Evolutionary conservation across 2,797 vertebrate species (phyloP), one percentile per base, ranked within the genome.

Genomic region (Furcifer pardalis): DNA sequence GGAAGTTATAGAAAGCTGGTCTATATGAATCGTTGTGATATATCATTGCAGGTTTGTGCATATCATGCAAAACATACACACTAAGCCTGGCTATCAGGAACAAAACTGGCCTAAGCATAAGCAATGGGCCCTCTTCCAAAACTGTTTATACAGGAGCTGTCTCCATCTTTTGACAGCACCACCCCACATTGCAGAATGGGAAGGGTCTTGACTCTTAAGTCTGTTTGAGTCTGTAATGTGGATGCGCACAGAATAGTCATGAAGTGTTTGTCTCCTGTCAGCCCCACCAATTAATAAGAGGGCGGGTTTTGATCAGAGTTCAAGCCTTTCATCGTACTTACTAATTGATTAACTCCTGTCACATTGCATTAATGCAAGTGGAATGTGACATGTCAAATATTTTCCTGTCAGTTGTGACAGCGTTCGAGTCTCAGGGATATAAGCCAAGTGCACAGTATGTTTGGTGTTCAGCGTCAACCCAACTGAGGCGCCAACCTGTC

Each of bases 401-500:
- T 82, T 91, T 82, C 0, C 83, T 88, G 87, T 74, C 86, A 91
- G 8, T 87, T 83, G 81, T 0, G 0, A 77, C 76, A 86, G 91
- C 83, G 81, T 0, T 46, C 76, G 83, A 89, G 85, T 44, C 76
- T 82, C 90, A 89, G 84, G 90, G 84, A 79, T 92, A 89, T 84
- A 81, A 91, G 84, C 73, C 89, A 89, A 44, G 0, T 66, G 81
- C 59, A 71, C 88, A 91, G 80, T 65, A 88, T 0, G 76, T 59
- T 88, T 0, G 0, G 85, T 86, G 83, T 87, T 89, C 90, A 79
- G 88, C 92, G 90, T 92, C 92, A 86, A 4, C 85, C 83, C 81
- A 92, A 89, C 88, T 92, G 77, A 79, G 83, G 91, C 89, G 85
- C 91, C 89, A 89, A 91, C 89, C 89, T 88, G 88, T 72, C 13